These are phyloP conservation scores for Porites cylindrica DNA, from an alignment of 92 coral and sea anemone species.

Conservation along the genomic window DNA sequence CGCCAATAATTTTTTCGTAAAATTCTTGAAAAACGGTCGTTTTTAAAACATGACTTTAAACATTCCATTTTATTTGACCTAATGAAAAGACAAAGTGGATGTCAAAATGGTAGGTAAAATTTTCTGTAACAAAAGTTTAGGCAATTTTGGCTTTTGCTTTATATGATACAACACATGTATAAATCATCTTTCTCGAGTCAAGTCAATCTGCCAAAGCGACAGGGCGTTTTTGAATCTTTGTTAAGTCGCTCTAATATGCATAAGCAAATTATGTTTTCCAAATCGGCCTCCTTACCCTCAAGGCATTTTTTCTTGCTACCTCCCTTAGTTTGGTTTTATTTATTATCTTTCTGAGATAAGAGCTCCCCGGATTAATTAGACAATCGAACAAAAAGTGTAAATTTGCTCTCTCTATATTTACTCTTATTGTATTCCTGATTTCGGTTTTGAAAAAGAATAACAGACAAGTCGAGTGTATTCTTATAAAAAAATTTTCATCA, in stretches of 20 bases:
- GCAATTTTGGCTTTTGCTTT: not conserved
- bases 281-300: not conserved
- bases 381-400: slow-evolving; percentile 6
- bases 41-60: no score
- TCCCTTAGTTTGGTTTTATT: slow-evolving; percentile 1
- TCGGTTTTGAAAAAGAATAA: not conserved
- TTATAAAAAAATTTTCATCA: not conserved
- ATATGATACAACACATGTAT: not conserved
- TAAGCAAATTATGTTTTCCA: not conserved
- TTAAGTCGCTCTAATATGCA: not conserved
- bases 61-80: not conserved
- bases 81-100: not conserved
- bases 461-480: not conserved
- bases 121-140: no score
- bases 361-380: not conserved
- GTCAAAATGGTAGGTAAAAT: not conserved
- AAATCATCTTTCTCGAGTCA: not conserved
- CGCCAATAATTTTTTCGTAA: no score
- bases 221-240: not conserved
- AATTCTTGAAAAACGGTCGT: no score
- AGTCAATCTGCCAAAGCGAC: not conserved
- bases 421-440: not conserved
- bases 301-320: not conserved
- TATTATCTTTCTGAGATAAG: not conserved
- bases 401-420: slow-evolving; percentile 1